Evolutionary conservation across 2,888 invertebrate species (phyloP), one percentile per base, ranked within the genome.

Genomic region (Andrena minutula): DNA sequence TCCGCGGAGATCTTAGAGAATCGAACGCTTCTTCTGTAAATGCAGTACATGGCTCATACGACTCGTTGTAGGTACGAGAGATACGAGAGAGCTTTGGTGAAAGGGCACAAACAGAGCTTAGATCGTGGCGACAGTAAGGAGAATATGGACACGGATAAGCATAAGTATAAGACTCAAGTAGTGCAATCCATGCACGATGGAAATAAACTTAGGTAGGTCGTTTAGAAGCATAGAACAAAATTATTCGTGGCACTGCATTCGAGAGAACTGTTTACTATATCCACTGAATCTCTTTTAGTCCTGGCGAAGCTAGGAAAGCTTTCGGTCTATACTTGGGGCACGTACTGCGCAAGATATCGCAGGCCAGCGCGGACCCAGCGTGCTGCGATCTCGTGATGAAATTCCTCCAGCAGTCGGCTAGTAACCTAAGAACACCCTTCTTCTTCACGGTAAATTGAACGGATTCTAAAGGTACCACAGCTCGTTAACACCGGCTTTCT

Each of bases 241-340:
- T 32, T 49, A 26, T 2, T 8, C 16, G 41, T 0, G 41, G 16
- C 41, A 0, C 4, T 16, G 41, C 41, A 8, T 26, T 28, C 35
- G 26, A 47, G 26, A 10, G 26, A 2, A 20, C 5, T 53, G 7
- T 72, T n/a, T 70, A 41, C 49, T 35, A 20, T 10, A 49, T 64
- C 41, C 8, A 32, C 10, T 35, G 47, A 47, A 56, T 58, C 30
- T 20, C 2, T 89, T 91, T 75, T 75, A 94, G 94, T 83, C 90
- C 92, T 35, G 95, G 95, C 75, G 97, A 97, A 92, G 96, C 96
- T 0, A 95, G 98, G 6, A 96, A 96, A 93, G 96, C 96, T 0
- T 98, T 98, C 93, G 96, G 97, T 0, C 95, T 96, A 89, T 98
- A 97, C 94, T 95, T 98, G 82, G 96, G 96, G 86, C 96, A 96